These are phyloP conservation scores for Dolomedes plantarius DNA, from an alignment of 2,888 invertebrate genomes.

Conservation along the genomic window DNA sequence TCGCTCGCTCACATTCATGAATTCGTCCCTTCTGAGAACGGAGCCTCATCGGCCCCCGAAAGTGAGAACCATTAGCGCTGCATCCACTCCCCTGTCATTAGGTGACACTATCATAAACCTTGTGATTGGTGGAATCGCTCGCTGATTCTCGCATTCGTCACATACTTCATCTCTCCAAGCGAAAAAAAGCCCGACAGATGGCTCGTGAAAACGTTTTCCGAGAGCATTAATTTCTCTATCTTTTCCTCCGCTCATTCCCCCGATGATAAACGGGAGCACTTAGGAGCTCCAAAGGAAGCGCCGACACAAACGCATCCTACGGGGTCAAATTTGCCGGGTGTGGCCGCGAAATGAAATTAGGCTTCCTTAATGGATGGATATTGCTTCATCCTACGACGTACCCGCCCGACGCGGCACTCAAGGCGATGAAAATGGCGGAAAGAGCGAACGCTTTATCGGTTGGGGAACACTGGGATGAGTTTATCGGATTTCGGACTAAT, in stretches of 20 bases:
- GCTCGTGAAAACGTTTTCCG: neutral
- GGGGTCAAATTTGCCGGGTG: conserved; percentile 63
- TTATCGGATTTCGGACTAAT: too few species aligned
- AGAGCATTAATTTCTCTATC: conserved; percentile 30
- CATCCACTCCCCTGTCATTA: neutral
- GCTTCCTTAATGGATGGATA: conserved; percentile 47
- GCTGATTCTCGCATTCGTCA: neutral
- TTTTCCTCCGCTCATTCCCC: conserved; percentile 4
- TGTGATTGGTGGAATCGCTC: neutral
- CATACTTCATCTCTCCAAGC: neutral
- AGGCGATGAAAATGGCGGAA: conserved; percentile 53
- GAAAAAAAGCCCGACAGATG: conserved; percentile 9
- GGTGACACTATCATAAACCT: neutral
- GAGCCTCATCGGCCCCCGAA: neutral
- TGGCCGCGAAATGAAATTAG: conserved; percentile 65
- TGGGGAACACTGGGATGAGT: too few species aligned
- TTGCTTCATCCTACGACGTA: conserved; percentile 38
- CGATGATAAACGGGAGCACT: conserved; percentile 60
- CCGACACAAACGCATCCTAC: conserved; percentile 25
- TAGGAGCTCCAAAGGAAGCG: conserved; percentile 22
- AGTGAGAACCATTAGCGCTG: neutral
- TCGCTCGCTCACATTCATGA: too few species aligned
- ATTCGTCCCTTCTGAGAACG: too few species aligned
- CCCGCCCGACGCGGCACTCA: conserved; percentile 23
- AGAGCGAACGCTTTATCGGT: too few species aligned